Evolutionary conservation across 2,797 vertebrate species (phyloP), one percentile per base, ranked within the genome.

Genomic region (Pangasius krempfi): DNA sequence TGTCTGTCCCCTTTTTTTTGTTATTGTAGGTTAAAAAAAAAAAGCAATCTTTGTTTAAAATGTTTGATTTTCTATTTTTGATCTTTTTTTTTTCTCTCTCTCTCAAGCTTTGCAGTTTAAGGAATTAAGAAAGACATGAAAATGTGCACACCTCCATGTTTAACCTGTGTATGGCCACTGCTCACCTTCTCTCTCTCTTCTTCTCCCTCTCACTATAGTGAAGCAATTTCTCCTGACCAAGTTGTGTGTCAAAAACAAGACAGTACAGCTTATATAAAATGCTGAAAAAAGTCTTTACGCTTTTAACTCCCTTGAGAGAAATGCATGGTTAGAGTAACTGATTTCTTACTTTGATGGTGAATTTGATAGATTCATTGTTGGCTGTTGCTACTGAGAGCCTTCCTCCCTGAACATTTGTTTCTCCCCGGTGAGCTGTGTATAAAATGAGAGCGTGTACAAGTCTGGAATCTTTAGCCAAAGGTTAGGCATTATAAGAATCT

Each of bases 401-500:
- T 95, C 91, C 94, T 91, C 92, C 92, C 92, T 82, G 27, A 94
- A 91, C 86, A 93, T 92, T 92, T 25, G 4, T 56, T 3, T 4
- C 40, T 4, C 4, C 93, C 90, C 92, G 94, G 93, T 93, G 90
- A 92, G 87, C 90, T 88, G 30, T 27, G 60, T 83, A 89, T 44
- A 88, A 90, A 91, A 90, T 86, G 86, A 87, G 88, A 70, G 82
- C 85, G 16, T 90, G 91, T 87, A 88, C 91, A 90, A 86, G 40
- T 40, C 56, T 86, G 37, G 91, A 93, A 89, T 93, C 90, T 93
- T 94, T 94, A 95, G 94, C 95, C 95, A 95, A 95, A 95, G 94
- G 93, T 93, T 94, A 94, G 92, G 90, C 89, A 80, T 91, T 64
- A 84, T 90, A 88, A 87, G 92, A 93, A 73, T 5, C 73, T 82